Percentiles rank a stretch among this genome's conserved stretches.
Conservation (phyloP, 2,113 vertebrate genomes). For the Dicrurus megarhynchus region DNA sequence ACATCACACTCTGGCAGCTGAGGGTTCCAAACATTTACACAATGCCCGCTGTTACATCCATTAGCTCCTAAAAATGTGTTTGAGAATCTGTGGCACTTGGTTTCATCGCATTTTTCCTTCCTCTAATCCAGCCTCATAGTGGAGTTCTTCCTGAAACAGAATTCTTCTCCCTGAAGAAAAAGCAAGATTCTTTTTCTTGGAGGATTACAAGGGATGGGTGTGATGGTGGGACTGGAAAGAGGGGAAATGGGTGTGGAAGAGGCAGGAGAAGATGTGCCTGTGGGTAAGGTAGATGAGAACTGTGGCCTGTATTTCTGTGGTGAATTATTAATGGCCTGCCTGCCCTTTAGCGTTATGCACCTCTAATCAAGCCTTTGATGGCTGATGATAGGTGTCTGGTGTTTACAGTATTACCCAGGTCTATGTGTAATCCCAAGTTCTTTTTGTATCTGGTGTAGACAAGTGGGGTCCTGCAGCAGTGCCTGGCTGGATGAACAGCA, state of each 20-base stretch:
- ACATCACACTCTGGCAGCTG: background rate
- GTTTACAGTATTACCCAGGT: background rate
- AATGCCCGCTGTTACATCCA: background rate
- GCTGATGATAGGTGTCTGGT: background rate
- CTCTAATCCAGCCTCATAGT: background rate
- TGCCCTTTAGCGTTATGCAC: background rate
- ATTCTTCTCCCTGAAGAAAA: background rate
- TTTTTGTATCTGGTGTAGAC: background rate
- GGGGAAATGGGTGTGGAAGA: background rate
- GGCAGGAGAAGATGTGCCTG: background rate
- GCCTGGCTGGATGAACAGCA: background rate
- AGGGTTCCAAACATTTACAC: background rate
- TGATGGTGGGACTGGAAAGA: background rate
- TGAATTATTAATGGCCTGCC: background rate
- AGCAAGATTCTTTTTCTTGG: background rate
- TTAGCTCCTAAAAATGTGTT: background rate
- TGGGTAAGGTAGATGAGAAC: background rate
- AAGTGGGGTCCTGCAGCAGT: background rate
- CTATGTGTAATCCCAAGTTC: background rate
- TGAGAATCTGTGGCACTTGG: background rate
- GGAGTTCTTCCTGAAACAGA: background rate
- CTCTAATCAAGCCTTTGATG: background rate
- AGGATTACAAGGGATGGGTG: background rate
- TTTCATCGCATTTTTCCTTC: background rate
- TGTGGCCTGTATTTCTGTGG: background rate